These are phyloP conservation scores for Pandion haliaetus DNA, from an alignment of 2,113 vertebrate genomes.

Conservation along the genomic window DNA sequence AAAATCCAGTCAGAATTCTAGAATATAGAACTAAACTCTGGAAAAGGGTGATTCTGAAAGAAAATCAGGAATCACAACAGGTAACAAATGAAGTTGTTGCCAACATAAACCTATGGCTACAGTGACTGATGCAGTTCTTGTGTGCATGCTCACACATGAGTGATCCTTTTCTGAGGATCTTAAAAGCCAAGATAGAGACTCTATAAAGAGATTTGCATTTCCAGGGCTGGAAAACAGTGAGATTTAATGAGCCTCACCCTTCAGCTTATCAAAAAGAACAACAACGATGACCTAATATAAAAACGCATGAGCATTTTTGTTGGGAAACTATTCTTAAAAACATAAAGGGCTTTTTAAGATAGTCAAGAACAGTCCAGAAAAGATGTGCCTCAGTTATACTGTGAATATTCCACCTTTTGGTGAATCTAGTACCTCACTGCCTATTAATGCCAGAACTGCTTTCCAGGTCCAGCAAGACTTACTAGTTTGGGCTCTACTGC, in stretches of 20 bases:
- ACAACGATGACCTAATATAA: background rate
- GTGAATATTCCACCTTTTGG: background rate
- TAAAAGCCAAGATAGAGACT: background rate
- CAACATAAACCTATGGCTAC: background rate
- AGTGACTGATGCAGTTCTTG: background rate
- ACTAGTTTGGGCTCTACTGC: background rate
- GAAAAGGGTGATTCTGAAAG: background rate
- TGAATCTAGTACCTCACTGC: background rate
- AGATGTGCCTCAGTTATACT: background rate
- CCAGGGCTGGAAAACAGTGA: background rate
- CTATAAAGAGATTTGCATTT: background rate
- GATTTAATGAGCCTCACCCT: background rate
- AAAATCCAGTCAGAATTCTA: background rate
- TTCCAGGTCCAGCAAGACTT: background rate
- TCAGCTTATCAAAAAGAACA: background rate
- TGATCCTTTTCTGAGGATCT: background rate
- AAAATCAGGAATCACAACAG: background rate
- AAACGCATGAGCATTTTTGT: background rate
- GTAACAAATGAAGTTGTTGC: background rate
- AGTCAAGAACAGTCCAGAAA: background rate
- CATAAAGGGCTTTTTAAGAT: background rate
- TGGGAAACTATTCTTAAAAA: background rate
- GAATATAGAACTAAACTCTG: background rate
- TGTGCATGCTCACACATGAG: rapidly evolving
- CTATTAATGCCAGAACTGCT: background rate